Evolutionary conservation across 1,140 invertebrate genomes (phyloP), one percentile per base, ranked within the genome.

Genomic region (Papilio dardanus): DNA sequence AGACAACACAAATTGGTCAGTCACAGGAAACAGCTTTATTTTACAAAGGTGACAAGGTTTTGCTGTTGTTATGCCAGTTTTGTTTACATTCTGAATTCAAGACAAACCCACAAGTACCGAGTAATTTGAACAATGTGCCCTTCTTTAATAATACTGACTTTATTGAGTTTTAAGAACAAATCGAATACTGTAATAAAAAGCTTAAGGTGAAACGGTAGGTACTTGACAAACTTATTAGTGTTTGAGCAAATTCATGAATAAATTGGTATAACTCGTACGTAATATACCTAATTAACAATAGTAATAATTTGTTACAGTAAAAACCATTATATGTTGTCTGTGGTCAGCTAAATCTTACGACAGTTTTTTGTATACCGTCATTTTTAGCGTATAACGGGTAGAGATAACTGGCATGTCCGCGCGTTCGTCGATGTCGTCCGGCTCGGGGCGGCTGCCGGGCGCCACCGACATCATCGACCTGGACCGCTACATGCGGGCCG

Each of bases 391-490:
- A 24, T 69, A 40, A 35, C 31, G 66, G 31, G 50, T 33, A 75
- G 54, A 37, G 35, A 31, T 74, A 31, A 28, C 19, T 31, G 50
- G 28, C 28, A 83, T 85, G 82, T 85, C 81, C 67, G 74, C 76
- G 37, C 80, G 81, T 66, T 81, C 81, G 65, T 84, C 84, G 31
- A 76, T 67, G 14, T 81, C 81, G 46, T 84, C 81, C 79, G 58
- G n/a, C 40, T 33, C 50, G 75, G 74, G 65, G 65, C 50, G 79
- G 79, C 74, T 54, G 30, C 65, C 76, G 69, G 50, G 62, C 76
- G 77, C 66, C 50, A 78, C 68, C 42, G 87, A 92, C 84, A 91
- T 92, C 83, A 86, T 91, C 74, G 89, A 92, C 82, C 79, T 92
- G 46, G 90, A 91, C 81, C 87, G 84, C 33, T 92, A 85, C 79